phyloP scores from a whole-genome alignment of 2,113 vertebrate species.

The Laterallus jamaicensis region DNA sequence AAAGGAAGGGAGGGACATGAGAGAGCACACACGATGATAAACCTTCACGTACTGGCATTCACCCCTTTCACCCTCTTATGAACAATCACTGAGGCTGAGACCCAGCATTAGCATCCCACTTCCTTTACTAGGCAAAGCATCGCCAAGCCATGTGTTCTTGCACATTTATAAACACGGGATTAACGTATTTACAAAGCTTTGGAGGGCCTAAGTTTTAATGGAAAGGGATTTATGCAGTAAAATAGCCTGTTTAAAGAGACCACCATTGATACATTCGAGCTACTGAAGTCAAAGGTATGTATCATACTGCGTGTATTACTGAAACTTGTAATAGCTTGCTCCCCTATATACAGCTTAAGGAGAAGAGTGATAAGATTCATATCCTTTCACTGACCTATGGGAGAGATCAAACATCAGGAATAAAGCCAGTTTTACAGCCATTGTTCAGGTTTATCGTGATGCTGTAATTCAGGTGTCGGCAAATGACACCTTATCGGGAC shows the following conservation, averaged over 20 bases:
- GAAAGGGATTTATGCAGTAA: not conserved
- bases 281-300: not conserved
- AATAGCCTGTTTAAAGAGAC: not conserved
- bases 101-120: not conserved
- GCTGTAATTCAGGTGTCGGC: not conserved
- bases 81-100: not conserved
- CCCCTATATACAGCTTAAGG: not conserved
- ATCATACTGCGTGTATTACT: not conserved
- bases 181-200: not conserved
- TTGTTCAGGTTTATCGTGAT: not conserved
- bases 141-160: not conserved
- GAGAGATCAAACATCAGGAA: slow-evolving; percentile 1
- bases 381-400: not conserved
- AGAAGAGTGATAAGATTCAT: not conserved
- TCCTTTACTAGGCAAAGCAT: not conserved
- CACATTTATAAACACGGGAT: not conserved
- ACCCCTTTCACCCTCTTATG: not conserved
- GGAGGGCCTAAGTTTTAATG: not conserved
- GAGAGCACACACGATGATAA: rapidly evolving
- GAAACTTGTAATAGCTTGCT: not conserved
- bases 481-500: not conserved
- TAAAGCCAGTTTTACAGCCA: not conserved
- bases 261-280: not conserved
- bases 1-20: not conserved
- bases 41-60: not conserved